Percentiles rank a stretch among this genome's conserved stretches.
These are phyloP conservation scores for Toxostoma redivivum DNA, from an alignment of 2,113 vertebrate genomes.

Conservation along the genomic window DNA sequence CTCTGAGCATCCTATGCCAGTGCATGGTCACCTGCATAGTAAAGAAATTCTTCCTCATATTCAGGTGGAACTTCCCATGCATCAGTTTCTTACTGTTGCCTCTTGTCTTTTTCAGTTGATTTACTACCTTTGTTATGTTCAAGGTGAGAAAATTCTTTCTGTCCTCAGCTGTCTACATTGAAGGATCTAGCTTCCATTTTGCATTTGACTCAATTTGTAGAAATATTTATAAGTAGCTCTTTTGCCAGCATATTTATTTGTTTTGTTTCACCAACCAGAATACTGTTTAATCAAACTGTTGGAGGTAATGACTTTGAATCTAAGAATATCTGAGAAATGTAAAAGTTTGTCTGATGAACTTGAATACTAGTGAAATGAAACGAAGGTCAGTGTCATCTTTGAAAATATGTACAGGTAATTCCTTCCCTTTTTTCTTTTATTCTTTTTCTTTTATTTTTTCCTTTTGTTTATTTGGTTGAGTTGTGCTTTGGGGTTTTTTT, in stretches of 20 bases:
- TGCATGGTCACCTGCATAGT: fast-evolving
- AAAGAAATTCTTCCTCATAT: not conserved
- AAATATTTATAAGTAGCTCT: not conserved
- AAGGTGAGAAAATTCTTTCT: not conserved
- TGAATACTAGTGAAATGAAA: not conserved
- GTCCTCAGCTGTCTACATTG: fast-evolving
- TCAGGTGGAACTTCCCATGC: not conserved
- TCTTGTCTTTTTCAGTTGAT: not conserved
- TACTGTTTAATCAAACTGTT: not conserved
- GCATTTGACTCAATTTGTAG: not conserved
- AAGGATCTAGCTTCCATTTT: not conserved
- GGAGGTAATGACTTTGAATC: not conserved
- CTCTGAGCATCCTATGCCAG: not conserved
- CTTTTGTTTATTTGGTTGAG: not conserved
- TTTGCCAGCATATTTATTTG: not conserved
- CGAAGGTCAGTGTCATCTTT: not conserved
- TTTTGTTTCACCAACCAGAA: not conserved
- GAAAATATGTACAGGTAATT: not conserved
- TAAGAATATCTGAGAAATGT: not conserved
- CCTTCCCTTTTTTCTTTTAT: fast-evolving
- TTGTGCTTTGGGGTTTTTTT: not conserved
- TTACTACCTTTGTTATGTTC: not conserved
- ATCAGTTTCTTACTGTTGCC: not conserved
- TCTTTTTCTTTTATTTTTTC: not conserved
- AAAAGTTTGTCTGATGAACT: not conserved